Conservation (phyloP, 2,113 vertebrate species). For the Saccopteryx bilineata region DNA sequence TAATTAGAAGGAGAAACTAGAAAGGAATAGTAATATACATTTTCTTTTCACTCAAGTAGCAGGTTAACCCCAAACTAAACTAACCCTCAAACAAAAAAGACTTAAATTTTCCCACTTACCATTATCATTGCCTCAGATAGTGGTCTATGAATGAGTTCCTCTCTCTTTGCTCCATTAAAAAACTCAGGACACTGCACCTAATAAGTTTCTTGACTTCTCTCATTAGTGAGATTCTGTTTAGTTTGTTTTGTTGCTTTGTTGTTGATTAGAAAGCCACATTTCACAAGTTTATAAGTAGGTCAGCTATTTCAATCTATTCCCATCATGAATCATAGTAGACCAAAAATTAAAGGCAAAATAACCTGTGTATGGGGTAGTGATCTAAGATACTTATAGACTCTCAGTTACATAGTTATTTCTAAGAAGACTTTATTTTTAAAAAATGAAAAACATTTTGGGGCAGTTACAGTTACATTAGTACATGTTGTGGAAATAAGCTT, state of each 20-base stretch:
- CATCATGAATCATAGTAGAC: not conserved
- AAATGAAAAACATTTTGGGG: conserved; percentile 76
- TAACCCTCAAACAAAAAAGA: not conserved
- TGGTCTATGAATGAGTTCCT: not conserved
- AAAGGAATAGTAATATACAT: not conserved
- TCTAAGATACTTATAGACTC: conserved; percentile 4
- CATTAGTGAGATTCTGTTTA: not conserved
- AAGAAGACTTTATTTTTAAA: conserved; percentile 68
- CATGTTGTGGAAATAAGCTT: conserved; percentile 80
- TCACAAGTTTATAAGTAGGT: conserved; percentile 58
- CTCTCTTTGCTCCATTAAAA: not conserved
- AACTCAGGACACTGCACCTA: not conserved
- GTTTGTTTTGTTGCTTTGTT: not conserved
- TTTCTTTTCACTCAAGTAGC: not conserved
- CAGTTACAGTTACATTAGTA: conserved; percentile 81
- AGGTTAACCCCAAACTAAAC: not conserved
- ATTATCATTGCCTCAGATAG: not conserved
- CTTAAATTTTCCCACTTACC: not conserved
- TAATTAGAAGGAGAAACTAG: not conserved
- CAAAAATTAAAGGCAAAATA: not conserved
- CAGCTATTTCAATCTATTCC: not conserved
- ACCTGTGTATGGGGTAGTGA: not conserved
- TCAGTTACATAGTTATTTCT: conserved; percentile 63
- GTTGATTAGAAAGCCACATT: conserved; percentile 20
- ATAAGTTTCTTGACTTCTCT: not conserved